Evolutionary conservation across 2,888 invertebrate genomes (phyloP), one percentile per base, ranked within the genome.

Genomic region (Apeira syringaria): DNA sequence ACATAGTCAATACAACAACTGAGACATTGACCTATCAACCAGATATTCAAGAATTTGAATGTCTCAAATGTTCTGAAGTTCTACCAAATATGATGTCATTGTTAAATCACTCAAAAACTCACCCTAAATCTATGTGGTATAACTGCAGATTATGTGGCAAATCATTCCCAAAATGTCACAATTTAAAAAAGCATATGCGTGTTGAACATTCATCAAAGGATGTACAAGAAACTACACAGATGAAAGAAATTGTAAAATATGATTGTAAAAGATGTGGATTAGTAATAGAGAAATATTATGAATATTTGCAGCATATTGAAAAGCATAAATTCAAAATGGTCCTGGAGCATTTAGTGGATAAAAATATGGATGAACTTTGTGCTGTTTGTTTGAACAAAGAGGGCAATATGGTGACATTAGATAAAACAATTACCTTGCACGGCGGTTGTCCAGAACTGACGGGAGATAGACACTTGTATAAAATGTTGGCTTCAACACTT

Each of bases 51-150:
- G 67, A 74, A 11, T 55, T 81, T 5, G 83, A 85, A 56, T 89
- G 88, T 40, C 68, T 74, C 2, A 81, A 77, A 50, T 89, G 88
- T 51, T 81, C 78, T 68, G 72, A 82, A 51, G 58, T 78, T 0
- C 53, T 87, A 8, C 79, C 85, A 0, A 73, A 69, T 29, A 3
- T 76, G 1, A 73, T 73, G 47, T 68, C 78, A 0, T 57, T 86
- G 10, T 29, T 77, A 0, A 82, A 80, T 33, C 88, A 89, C 37
- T 74, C 81, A 20, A 79, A 68, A 51, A 59, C 57, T 0, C 88
- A 89, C 52, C 85, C 87, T 0, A 78, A 68, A 48, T 58, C 68
- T 0, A 87, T 88, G 88, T 88, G 86, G 84, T 87, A 65, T 17
- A 64, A 72, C 49, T 89, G 88, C 34, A 61, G 80, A 4, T 39